phyloP scores from a whole-genome alignment of 2,797 vertebrate species.

The Acipenser transmontanus region DNA sequence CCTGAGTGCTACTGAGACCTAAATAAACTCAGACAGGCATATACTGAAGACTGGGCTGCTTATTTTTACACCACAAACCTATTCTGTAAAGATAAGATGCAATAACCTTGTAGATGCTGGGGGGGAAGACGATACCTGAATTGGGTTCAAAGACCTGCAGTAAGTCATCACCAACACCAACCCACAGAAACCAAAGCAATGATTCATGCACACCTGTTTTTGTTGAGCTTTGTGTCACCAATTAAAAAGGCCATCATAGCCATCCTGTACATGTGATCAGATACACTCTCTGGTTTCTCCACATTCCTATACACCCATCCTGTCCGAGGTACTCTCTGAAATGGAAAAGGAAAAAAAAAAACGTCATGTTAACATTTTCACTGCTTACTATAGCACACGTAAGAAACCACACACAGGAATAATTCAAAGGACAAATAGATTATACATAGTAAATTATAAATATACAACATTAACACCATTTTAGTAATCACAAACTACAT shows the following conservation, averaged over 20 bases:
- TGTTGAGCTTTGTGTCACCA: conserved; percentile 76
- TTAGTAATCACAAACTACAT: too few relatives aligned
- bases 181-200: not conserved
- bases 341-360: not conserved
- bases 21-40: too few relatives aligned
- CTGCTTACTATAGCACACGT: not conserved
- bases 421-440: too few relatives aligned
- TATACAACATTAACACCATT: too few relatives aligned
- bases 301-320: conserved; percentile 92
- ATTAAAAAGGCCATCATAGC: conserved; percentile 88
- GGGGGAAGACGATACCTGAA: too few relatives aligned
- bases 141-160: too few relatives aligned
- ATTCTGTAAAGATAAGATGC: too few relatives aligned
- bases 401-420: not conserved
- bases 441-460: too few relatives aligned
- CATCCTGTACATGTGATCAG: conserved; percentile 98
- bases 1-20: too few relatives aligned
- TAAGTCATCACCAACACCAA: not conserved
- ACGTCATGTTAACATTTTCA: too few relatives aligned
- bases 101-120: too few relatives aligned
- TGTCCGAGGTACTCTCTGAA: conserved; percentile 79
- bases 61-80: not conserved
- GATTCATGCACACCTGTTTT: conserved; percentile 64
- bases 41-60: not conserved
- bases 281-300: conserved; percentile 83